Base-by-base conservation (phyloP, 2,888 invertebrate species). In the Aquatica leii region DNA sequence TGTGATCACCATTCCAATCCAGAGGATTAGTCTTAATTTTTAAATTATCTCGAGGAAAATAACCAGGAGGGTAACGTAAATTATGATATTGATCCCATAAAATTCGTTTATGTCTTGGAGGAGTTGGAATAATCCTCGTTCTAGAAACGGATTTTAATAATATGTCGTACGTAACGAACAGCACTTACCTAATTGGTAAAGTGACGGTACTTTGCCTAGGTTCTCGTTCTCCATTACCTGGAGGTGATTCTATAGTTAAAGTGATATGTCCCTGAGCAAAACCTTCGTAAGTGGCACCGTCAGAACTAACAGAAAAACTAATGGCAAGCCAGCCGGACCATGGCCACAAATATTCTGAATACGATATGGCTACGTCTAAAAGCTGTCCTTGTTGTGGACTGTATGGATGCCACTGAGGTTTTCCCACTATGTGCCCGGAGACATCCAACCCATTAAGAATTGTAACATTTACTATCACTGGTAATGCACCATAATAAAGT, bases 81-180 rank as follows among this genome's bases (percentile, higher is more conserved):
- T 96, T 97, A 82, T 98, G 97, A 82, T 91, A 98, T 82, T 98
- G 98, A 83, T 98, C 98, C 98, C 98, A 98, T 0, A 98, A 84
- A 51, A 98, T 89, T 12, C 97, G 86, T 75, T 96, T 94, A 61
- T 92, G 90, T 61, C 93, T 86, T 0, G 95, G 95, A 0, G 98
- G 98, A 9, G 94, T 94, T 0, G 96, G 94, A 70, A 97, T 94
- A 67, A 98, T 90, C 82, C 93, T 93, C 0, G 92, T 94, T 67
- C 91, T 90, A 68, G 79, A 78, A 4, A 72, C 76, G 58, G 77
- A 43, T n/a, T 34, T 34, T 34, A 21, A 18, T 48, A n/a, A n/a
- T n/a, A n/a, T n/a, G n/a, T n/a, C n/a, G n/a, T n/a, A n/a, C n/a
- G n/a, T n/a, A n/a, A n/a, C n/a, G n/a, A n/a, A n/a, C n/a, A n/a